phyloP scores from a whole-genome alignment of 2,113 vertebrate genomes.

The Microtus oregoni region DNA sequence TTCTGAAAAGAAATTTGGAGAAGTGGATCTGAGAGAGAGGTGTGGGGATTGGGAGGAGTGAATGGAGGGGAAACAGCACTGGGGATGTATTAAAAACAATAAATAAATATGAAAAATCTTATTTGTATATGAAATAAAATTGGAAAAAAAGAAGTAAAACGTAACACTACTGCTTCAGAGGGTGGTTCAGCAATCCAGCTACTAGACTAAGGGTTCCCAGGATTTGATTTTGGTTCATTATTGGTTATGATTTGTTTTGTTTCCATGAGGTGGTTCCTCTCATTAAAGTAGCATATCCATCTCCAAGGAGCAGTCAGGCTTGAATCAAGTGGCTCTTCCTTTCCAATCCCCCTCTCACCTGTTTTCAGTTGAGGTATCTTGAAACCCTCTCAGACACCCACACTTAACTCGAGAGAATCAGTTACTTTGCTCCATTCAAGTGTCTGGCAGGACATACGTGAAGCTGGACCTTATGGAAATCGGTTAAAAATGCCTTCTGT shows the following conservation, averaged over 20 bases:
- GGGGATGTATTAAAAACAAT: neutral
- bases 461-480: conserved; percentile 9
- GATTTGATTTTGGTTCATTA: neutral
- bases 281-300: neutral
- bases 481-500: conserved; percentile 38
- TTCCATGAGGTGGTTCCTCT: conserved; percentile 14
- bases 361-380: neutral
- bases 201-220: neutral
- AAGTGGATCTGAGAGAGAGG: neutral
- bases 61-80: neutral
- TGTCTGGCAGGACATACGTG: conserved; percentile 21
- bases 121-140: neutral
- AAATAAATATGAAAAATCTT: neutral
- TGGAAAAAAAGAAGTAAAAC: neutral
- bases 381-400: neutral
- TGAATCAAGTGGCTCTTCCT: neutral
- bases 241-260: neutral
- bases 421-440: conserved; percentile 12
- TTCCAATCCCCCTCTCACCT: neutral
- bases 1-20: neutral
- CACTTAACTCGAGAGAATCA: neutral
- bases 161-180: neutral
- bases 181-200: neutral
- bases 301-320: neutral
- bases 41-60: too few species aligned